Evolutionary conservation across 2,113 vertebrate genomes (phyloP).

Genomic region (Cryptotis parvus): DNA sequence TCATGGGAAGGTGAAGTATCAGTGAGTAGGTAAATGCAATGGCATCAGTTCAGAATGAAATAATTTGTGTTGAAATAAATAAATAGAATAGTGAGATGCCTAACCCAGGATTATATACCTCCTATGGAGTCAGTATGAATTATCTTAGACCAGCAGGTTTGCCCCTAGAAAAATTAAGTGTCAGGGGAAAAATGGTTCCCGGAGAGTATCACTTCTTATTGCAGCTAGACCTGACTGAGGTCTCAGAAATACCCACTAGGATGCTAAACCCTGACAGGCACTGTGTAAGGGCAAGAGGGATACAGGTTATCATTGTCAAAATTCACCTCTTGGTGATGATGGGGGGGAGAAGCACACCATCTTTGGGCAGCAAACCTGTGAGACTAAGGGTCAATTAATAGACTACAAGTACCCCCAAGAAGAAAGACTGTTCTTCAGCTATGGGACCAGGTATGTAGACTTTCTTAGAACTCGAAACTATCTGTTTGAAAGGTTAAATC

Average conservation of each 20-base stretch:
- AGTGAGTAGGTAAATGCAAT: not conserved
- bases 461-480: not conserved
- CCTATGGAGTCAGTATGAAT: not conserved
- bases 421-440: not conserved
- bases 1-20: not conserved
- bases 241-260: rapidly evolving
- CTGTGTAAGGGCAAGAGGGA: not conserved
- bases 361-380: not conserved
- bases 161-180: not conserved
- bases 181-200: not conserved
- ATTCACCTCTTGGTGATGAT: not conserved
- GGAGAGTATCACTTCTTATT: not conserved
- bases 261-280: not conserved
- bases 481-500: not conserved
- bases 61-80: not conserved
- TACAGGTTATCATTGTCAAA: not conserved
- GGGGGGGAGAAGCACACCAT: too few species aligned
- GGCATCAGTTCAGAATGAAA: not conserved
- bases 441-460: not conserved
- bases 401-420: not conserved
- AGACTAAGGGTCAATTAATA: not conserved
- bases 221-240: not conserved
- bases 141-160: not conserved
- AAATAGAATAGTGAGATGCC: not conserved
- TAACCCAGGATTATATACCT: rapidly evolving